Conservation (phyloP, 2,797 vertebrate genomes). For the Sylvilagus floridanus region DNA sequence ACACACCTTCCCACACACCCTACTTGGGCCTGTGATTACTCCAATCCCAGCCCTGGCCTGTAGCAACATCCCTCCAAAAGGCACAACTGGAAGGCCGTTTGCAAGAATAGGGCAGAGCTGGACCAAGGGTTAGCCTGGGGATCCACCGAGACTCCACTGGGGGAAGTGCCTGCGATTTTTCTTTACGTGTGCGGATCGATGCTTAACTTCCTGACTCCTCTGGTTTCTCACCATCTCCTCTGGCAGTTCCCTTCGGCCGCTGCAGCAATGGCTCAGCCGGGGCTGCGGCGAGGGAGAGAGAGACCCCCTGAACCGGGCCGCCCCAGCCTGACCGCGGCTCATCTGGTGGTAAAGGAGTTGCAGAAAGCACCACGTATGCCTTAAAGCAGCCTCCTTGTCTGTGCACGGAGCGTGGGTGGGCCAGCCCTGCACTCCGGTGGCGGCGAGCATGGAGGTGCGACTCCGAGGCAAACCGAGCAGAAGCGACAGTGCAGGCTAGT, state of each 20-base stretch:
- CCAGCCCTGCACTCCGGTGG: background rate
- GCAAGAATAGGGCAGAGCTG: background rate
- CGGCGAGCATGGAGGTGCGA: background rate
- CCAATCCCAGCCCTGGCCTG: slow-evolving; percentile 64
- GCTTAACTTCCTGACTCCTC: background rate
- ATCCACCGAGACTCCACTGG: background rate
- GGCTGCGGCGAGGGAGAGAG: background rate
- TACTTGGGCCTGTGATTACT: slow-evolving; percentile 73
- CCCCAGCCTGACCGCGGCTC: background rate
- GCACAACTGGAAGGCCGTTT: background rate
- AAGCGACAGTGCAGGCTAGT: background rate
- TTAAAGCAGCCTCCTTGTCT: background rate
- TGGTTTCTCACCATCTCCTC: background rate
- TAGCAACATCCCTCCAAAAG: background rate
- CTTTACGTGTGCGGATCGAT: background rate
- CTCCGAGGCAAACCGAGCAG: background rate
- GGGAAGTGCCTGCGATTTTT: background rate
- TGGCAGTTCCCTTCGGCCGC: background rate
- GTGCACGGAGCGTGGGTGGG: background rate
- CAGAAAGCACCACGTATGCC: background rate
- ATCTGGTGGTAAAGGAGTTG: background rate
- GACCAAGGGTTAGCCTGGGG: background rate
- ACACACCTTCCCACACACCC: slow-evolving; percentile 65
- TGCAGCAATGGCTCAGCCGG: background rate
- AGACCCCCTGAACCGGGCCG: background rate